Evolutionary conservation across 2,888 invertebrate species (phyloP), one percentile per base, ranked within the genome.

Genomic region (Caenorhabditis doughertyi): DNA sequence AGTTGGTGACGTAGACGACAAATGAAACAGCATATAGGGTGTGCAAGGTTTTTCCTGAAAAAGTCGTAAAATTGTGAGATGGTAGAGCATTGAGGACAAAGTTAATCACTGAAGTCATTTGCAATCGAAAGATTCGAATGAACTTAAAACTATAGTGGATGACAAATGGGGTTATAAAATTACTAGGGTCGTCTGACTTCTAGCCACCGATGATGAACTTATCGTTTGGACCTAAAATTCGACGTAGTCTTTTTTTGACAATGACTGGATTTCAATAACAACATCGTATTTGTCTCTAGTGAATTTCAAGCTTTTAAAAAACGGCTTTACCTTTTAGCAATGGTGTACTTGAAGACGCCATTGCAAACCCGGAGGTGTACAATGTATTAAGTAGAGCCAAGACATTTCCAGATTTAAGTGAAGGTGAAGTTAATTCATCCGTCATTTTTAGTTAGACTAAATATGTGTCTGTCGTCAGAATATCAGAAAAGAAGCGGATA

Each of bases 21-120:
- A 92, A 91, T 23, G 90, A 89, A 25, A 90, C 70, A 8, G 91
- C 91, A 67, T 92, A 92, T 23, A 92, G 85, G 4, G 91, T 89
- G 76, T 92, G 92, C 85, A 91, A 84, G 8, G 89, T 90, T 71
- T 88, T 81, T 27, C 88, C 89, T 87, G 64, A 74, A 81, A 47
- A 44, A n/a, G 16, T 23, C 39, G 18, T 35, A 60, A 51, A 47
- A 60, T 27, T 25, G 21, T 25, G 21, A 9, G 25, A 25, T 47
- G 56, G 32, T 60, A 47, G 27, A 27, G 25, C 25, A 27, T n/a
- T 49, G 16, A 64, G 51, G n/a, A 32, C 35, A 51, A 65, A 65
- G 51, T 65, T 49, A 65, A 56, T 42, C 18, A 21, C 18, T 35
- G 35, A 35, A 35, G 9, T 35, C 35, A 35, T 35, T 35, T 35